These are phyloP conservation scores for Porites australiensis DNA, from an alignment of 64 coral and sea anemone species.

Conservation along the genomic window DNA sequence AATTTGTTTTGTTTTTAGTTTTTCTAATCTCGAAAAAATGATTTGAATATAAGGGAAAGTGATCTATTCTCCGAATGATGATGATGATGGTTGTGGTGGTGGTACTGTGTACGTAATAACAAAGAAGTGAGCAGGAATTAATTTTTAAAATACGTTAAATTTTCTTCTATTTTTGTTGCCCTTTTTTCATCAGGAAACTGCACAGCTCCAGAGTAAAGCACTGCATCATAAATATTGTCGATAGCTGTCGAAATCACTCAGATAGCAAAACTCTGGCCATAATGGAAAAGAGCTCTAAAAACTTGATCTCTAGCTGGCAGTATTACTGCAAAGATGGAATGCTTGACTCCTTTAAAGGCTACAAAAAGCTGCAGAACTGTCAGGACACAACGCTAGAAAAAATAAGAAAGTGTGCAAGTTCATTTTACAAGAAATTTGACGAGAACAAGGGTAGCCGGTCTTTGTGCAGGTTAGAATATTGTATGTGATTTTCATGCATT, in stretches of 20 bases:
- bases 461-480: slow-evolving; percentile 5
- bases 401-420: not conserved
- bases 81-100: too few species aligned
- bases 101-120: too few species aligned
- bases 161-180: not conserved
- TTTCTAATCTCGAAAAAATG: too few species aligned
- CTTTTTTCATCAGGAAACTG: not conserved
- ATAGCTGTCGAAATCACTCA: not conserved
- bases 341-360: not conserved
- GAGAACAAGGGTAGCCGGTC: not conserved
- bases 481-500: too few species aligned
- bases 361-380: not conserved
- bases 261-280: not conserved
- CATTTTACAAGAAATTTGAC: not conserved
- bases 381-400: not conserved
- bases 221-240: not conserved
- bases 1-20: too few species aligned
- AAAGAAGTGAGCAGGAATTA: too few species aligned
- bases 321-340: not conserved
- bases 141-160: too few species aligned
- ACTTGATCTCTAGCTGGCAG: not conserved
- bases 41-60: too few species aligned
- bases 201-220: not conserved
- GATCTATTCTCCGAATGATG: too few species aligned
- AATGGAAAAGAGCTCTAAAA: not conserved